Base-by-base conservation (phyloP, 2,888 invertebrate species). In the Megaustenia siamemsis region DNA sequence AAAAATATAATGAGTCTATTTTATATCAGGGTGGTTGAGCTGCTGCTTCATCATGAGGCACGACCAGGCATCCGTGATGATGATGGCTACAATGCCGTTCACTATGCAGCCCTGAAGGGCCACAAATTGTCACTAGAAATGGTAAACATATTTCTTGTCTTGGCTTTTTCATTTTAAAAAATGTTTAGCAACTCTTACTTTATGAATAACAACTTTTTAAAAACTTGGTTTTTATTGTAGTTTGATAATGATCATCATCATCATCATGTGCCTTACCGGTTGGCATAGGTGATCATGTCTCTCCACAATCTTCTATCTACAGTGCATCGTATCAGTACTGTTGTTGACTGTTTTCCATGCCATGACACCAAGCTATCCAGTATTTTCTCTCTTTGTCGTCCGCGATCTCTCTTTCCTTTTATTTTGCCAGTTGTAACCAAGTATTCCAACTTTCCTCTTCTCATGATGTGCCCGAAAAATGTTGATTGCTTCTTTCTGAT, bases 61-160 rank as follows among this genome's bases (percentile, higher is more conserved):
- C 95, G 95, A 90, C 95, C 95, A 0, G 94, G 94, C 83, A 90
- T 95, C 40, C 93, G 94, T 71, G 96, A 96, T 90, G 94, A 94
- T 82, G 94, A 95, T 69, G 96, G 96, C 1, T 96, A 95, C 90
- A 95, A 95, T 35, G 94, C 96, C 8, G 94, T 96, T 53, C 96
- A 96, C 92, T 96, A 96, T 90, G 96, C 96, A 12, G 95, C 96
- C 76, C 94, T 95, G n/a, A 95, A 95, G 73, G 95, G 95, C 15
- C 95, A 96, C 91, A 94, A 94, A 84, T 92, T 94, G 60, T 95
- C 95, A 4, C 92, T 96, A 66, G 95, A 95, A 90, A 95, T 95
- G 90, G 93, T 94, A 86, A 89, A 45, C 15, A 49, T 40, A 0
- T 66, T 69, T 24, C 38, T 40, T 40, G 3, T 45, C 24, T 45